A percentile compares a stretch with the other conserved stretches of the same genome.
phyloP scores from a whole-genome alignment of 2,888 invertebrate species.

The Archips crataeganus region DNA sequence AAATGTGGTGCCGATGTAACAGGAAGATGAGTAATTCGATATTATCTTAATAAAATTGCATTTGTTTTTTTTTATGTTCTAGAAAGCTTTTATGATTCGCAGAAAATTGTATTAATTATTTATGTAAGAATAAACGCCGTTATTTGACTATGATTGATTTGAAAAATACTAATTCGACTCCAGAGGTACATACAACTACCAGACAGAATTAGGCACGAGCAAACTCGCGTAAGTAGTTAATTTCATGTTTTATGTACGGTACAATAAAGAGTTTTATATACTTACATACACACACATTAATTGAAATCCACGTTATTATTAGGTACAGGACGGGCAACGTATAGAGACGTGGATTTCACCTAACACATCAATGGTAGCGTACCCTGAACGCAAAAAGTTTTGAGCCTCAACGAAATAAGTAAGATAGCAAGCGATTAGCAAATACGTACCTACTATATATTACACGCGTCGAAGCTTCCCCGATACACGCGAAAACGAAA shows the following conservation, averaged over 20 bases:
- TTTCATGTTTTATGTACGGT: too few relatives aligned
- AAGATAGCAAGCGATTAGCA: neutral
- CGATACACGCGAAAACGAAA: neutral
- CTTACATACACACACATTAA: too few relatives aligned
- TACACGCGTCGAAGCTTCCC: neutral
- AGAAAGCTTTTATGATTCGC: neutral
- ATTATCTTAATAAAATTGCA: constrained; percentile 43
- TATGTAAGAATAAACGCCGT: neutral
- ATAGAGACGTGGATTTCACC: too few relatives aligned
- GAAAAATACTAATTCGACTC: too few relatives aligned
- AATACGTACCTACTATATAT: neutral
- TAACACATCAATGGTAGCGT: too few relatives aligned
- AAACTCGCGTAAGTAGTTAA: too few relatives aligned
- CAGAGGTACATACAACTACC: too few relatives aligned
- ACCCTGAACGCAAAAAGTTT: neutral
- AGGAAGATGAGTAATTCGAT: constrained; percentile 51
- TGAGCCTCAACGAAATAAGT: neutral
- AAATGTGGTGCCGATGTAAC: constrained; percentile 60
- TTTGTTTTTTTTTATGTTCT: constrained; percentile 31
- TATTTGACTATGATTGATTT: too few relatives aligned
- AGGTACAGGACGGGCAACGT: too few relatives aligned
- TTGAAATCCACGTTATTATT: too few relatives aligned
- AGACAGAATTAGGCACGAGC: too few relatives aligned
- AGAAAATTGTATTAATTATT: neutral
- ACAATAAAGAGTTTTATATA: too few relatives aligned